Evolutionary conservation across 2,888 invertebrate genomes (phyloP), one percentile per base, ranked within the genome.

Genomic region (Apodemia zela): DNA sequence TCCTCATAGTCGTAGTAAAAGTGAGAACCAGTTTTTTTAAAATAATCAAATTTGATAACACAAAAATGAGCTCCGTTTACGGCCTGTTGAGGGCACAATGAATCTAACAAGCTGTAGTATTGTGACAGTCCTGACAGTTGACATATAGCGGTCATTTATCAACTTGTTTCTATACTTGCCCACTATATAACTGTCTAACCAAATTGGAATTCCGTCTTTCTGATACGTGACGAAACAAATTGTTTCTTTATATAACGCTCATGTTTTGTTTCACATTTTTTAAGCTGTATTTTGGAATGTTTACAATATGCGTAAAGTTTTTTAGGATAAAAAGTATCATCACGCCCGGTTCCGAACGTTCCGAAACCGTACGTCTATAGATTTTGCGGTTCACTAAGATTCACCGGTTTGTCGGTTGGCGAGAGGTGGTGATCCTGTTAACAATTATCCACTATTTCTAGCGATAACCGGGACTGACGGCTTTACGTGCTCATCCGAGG

Each of bases 111-210:
- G 87, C 84, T 80, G 78, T 79, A 74, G 78, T 84, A 87, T 89
- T 89, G 90, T 89, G 89, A 89, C 89, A 87, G 82, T 79, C 82
- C 77, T 78, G 89, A 88, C 89, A 85, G 85, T 80, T 88, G 90
- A 90, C 87, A 87, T 87, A 91, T 89, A 82, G 83, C 77, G 75
- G 79, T 82, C 88, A 87, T 90, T 89, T 87, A 89, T 90, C 57
- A 57, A 57, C 15, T 57, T 57, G 57, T 57, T 57, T 33, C 63
- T 59, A 63, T 63, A 63, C 63, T 59, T 63, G 57, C 21, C n/a
- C 62, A 38, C 21, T 49, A 63, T 45, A 62, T 63, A 49, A 63
- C 58, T 63, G 45, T 33, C 45, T 63, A 54, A 29, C 25, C 57
- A 57, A 57, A 57, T 57, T 57, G 57, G 57, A 57, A 57, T 57